Base-by-base conservation (phyloP, 2,113 vertebrate genomes). In the Gasterosteus nipponicus region DNA sequence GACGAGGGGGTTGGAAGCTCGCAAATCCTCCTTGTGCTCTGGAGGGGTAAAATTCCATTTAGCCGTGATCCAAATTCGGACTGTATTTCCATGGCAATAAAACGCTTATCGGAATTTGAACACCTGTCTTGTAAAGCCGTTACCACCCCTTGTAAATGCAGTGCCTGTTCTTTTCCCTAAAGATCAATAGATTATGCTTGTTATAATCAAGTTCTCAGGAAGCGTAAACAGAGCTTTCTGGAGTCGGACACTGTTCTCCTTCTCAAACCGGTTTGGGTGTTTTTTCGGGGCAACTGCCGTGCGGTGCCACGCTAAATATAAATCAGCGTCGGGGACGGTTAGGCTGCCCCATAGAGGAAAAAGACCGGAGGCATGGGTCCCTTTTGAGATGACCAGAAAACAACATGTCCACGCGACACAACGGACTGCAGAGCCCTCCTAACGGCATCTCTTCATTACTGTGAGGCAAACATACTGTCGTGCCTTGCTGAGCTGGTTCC, bases 401-500 rank as follows among this genome's bases (percentile, higher is more conserved):
- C 0, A 22, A 33, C 56, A 66, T 1, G 0, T 46, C 19, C 46
- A 10, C 9, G 35, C 46, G 56, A 82, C 19, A 71, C 66, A 47
- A 64, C 15, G 60, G 16, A 73, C 53, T 41, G 4, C 38, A 73
- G 76, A 12, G 33, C 41, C 31, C 31, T 67, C 22, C 49, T 60
- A 31, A 58, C 53, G 11, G 29, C 57, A 62, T 41, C 54, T 74
- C 14, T 64, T 81, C 53, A 72, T 82, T 73, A 63, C 77, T 14
- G 42, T 79, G 62, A 65, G 56, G 74, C 70, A 46, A 56, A 15
- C 63, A 38, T 38, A 7, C 35, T 38, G 33, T 35, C 51, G 38
- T 70, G 74, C 29, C 80, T 59, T 14, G 68, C 31, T 53, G 38
- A 58, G 81, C 76, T 91, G 87, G 87, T 92, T 92, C 90, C 74